Base-by-base conservation (phyloP, 2,797 vertebrate genomes). In the Cynopterus sphinx region DNA sequence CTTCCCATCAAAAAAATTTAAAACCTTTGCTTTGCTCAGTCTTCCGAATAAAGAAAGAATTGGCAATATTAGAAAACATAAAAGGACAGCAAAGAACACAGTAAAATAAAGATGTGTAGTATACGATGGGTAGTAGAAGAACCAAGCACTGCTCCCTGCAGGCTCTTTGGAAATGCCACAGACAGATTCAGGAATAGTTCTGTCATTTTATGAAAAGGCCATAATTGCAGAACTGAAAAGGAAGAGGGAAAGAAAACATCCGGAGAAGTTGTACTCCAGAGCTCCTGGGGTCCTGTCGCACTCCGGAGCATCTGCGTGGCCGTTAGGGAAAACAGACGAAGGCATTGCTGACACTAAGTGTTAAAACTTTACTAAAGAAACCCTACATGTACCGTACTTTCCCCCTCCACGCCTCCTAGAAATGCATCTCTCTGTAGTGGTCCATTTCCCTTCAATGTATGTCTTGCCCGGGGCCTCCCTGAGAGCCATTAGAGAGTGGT, bases 11-110 rank as follows among this genome's bases (percentile, higher is more conserved):
- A 53, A 63, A 63, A 75, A 59, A 5, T 13, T 41, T 53, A 68
- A 89, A 85, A 53, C 21, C 28, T 84, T 96, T 55, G 31, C 33
- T 89, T 74, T 33, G 33, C 33, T 87, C 41, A 53, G 57, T 12
- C 71, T 70, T 77, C 68, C 53, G 51, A 78, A 82, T 39, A 36
- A 67, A 63, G 55, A 65, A 43, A 86, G 79, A 71, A 31, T 26
- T 7, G 84, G 22, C 31, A 33, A 6, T 57, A 21, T 82, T 31
- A 85, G 15, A 59, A 55, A 36, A 13, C 55, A 17, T 36, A 39
- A 88, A 73, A 59, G 36, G 59, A 67, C 71, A 71, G 16, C 9
- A 57, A 87, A 91, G 22, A 19, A n/a, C 5, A 4, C 17, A 41
- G 28, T 75, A 51, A 87, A 59, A 77, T 49, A 79, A 57, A n/a